Evolutionary conservation across 1,140 invertebrate species (phyloP).

Genomic region (Zaprionus taronus): DNA sequence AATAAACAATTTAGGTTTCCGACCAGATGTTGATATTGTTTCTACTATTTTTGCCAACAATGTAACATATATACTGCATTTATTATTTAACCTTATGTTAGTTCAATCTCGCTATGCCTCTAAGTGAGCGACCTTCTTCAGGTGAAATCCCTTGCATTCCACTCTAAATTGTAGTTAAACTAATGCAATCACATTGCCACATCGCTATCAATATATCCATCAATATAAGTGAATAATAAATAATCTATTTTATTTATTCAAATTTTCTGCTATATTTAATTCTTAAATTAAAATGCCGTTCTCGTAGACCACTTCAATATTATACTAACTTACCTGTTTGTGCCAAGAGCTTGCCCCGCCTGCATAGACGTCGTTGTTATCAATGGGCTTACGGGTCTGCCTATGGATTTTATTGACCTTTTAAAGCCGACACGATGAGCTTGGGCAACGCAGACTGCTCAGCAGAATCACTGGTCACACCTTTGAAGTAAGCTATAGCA

Average conservation of each 20-base stretch:
- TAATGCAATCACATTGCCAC: conserved; percentile 2
- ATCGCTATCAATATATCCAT: too few relatives aligned
- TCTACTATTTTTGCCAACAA: neutral
- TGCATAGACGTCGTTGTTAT: neutral
- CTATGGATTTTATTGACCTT: conserved; percentile 37
- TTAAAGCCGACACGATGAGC: conserved; percentile 21
- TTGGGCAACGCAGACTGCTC: conserved; percentile 13
- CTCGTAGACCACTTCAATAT: too few relatives aligned
- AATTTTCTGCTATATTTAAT: too few relatives aligned
- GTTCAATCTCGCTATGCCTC: neutral
- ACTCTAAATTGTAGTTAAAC: conserved; percentile 7
- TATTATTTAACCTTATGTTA: conserved; percentile 14
- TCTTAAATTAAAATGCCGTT: too few relatives aligned
- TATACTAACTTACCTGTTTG: too few relatives aligned
- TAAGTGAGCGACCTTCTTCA: neutral
- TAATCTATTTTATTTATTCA: too few relatives aligned
- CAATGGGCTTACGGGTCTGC: conserved; percentile 15
- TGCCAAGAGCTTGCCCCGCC: too few relatives aligned
- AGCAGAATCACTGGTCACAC: conserved; percentile 30
- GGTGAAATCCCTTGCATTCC: conserved; percentile 18
- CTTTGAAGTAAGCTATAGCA: conserved; percentile 65
- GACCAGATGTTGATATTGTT: too few relatives aligned
- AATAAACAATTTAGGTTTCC: too few relatives aligned
- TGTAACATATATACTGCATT: neutral
- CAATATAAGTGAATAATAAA: too few relatives aligned